A percentile compares a stretch with the other conserved stretches of the same genome.
Conservation (phyloP, 2,797 vertebrate species). For the Carapus acus region DNA sequence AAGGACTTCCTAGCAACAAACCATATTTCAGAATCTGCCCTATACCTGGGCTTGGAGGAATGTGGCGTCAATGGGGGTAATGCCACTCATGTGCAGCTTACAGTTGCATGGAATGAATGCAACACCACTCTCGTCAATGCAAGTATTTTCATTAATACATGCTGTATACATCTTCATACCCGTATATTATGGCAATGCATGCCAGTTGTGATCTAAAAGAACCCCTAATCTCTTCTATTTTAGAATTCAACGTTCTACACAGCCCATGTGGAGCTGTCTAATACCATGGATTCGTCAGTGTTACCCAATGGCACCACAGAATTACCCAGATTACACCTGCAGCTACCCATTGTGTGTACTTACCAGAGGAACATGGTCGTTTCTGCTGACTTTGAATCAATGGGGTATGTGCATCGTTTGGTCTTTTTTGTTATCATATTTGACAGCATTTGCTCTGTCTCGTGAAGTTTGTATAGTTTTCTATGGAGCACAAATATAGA, state of each 20-base stretch:
- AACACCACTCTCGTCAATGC: conserved; percentile 67
- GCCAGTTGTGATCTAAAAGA: conserved; percentile 1
- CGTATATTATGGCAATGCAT: too few species aligned
- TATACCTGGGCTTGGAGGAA: conserved; percentile 76
- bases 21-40: conserved; percentile 62
- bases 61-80: conserved; percentile 73
- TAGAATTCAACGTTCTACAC: conserved; percentile 77
- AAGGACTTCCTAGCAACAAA: conserved; percentile 68
- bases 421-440: too few species aligned
- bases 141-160: conserved; percentile 71
- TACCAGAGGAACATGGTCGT: conserved; percentile 74
- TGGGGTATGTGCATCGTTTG: conserved; percentile 67
- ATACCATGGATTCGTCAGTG: conserved; percentile 28
- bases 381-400: conserved; percentile 72
- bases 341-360: conserved; percentile 76
- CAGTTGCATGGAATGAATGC: conserved; percentile 74
- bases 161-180: conserved; percentile 31
- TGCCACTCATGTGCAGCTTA: conserved; percentile 70
- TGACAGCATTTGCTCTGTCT: too few species aligned
- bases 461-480: too few species aligned
- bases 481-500: too few species aligned
- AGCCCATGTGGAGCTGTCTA: conserved; percentile 71
- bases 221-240: conserved; percentile 32
- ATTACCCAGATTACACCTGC: conserved; percentile 53
- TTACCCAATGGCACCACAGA: conserved; percentile 26